Evolutionary conservation across 2,113 vertebrate genomes (phyloP).

Genomic region (Anseranas semipalmata): DNA sequence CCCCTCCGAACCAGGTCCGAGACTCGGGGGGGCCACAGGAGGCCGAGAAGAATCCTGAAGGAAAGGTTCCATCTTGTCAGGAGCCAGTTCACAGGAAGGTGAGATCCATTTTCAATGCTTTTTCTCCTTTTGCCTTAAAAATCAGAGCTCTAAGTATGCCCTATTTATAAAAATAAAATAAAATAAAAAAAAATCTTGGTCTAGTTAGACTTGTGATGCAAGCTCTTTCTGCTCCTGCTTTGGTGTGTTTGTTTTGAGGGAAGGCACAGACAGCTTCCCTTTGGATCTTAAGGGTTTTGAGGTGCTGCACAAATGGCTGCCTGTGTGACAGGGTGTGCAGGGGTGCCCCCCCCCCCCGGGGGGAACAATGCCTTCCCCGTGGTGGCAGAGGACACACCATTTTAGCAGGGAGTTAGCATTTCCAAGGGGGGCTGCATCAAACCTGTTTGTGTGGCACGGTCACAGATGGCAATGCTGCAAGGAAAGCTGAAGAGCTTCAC

Average conservation of each 20-base stretch:
- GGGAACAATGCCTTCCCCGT: fast-evolving
- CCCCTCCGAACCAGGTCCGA: fast-evolving
- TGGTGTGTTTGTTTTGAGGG: not conserved
- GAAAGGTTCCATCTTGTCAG: not conserved
- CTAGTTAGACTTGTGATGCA: too few species aligned
- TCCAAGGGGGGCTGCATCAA: too few species aligned
- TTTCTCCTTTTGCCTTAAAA: not conserved
- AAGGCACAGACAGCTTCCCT: fast-evolving
- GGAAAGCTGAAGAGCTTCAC: not conserved
- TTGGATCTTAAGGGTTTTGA: not conserved
- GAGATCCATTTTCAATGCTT: fast-evolving
- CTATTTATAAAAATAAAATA: not conserved
- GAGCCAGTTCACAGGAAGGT: fast-evolving
- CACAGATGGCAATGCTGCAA: fast-evolving
- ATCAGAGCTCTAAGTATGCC: not conserved
- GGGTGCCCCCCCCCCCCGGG: not conserved
- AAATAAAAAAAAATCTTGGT: not conserved
- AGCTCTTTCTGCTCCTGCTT: not conserved
- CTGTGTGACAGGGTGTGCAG: too few species aligned
- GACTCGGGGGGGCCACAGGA: fast-evolving
- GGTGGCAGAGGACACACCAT: not conserved
- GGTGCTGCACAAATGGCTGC: not conserved
- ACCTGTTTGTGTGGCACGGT: not conserved
- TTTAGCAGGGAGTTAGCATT: not conserved
- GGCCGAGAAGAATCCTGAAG: not conserved